Evolutionary conservation across 2,113 vertebrate species (phyloP).

Genomic region (Xenus cinereus): DNA sequence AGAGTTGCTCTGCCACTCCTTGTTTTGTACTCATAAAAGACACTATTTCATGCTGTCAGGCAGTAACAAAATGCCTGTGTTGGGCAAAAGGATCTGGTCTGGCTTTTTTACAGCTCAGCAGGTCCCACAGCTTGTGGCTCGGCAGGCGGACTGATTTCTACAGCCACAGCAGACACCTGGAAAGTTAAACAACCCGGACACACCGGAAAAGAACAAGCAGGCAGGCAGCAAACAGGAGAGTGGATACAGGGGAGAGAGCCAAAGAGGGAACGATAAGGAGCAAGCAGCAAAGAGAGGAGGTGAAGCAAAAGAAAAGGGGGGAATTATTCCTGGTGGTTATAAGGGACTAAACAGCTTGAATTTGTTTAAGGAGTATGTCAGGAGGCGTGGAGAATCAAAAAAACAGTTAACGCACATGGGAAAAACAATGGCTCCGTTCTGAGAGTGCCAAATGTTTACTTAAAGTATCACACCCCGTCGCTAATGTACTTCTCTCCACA

Average conservation of each 20-base stretch:
- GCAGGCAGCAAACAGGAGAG: not conserved
- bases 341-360: not conserved
- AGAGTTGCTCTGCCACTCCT: constrained; percentile 32
- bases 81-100: not conserved
- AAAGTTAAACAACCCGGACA: not conserved
- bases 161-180: not conserved
- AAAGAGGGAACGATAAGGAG: not conserved
- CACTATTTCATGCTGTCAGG: not conserved
- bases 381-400: not conserved
- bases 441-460: not conserved
- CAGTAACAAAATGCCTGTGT: not conserved
- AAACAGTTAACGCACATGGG: rapidly evolving
- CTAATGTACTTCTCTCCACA: not conserved
- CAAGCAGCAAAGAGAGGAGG: not conserved
- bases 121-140: not conserved
- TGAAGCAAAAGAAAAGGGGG: not conserved
- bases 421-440: not conserved
- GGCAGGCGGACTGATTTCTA: not conserved
- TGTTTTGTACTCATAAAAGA: not conserved
- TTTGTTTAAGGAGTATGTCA: not conserved
- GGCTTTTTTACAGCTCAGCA: not conserved
- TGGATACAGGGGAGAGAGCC: not conserved
- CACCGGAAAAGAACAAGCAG: not conserved
- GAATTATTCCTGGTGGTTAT: not conserved
- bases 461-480: not conserved